Evolutionary conservation across 2,888 invertebrate genomes (phyloP), one percentile per base, ranked within the genome.

Genomic region (Dendrolimus pini): DNA sequence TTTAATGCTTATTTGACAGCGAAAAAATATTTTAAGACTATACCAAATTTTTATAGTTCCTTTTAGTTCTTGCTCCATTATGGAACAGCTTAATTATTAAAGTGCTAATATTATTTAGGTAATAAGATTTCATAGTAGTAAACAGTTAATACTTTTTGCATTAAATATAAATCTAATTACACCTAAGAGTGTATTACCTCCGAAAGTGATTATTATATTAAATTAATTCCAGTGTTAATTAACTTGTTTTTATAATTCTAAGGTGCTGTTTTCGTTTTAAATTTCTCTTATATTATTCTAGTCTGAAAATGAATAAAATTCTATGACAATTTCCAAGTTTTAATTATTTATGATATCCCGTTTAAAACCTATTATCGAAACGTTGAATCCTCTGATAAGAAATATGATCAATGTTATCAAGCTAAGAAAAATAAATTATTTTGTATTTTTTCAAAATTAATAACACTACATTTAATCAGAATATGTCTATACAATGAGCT

Each of bases 281-380:
- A 75, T 73, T 74, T 57, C 59, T 62, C 47, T 41, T 60, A 75
- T 82, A 84, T 74, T 86, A 83, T 84, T 89, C 88, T 88, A 89
- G 88, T 89, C 88, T 82, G 71, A 82, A 73, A 72, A 73, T 63
- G 73, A 85, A 78, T 80, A 85, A 85, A 85, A 69, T 74, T 78
- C 74, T 78, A 65, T 67, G 60, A 76, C 75, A 80, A 77, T 70
- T 57, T 13, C 56, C 6, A 30, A 30, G 3, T 30, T 30, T 30
- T 30, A 30, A 30, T 30, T 30, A 30, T 30, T 30, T 30, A 3
- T 30, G 30, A 30, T 3, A 30, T 30, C 6, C 3, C 30, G 6
- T 30, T 30, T 30, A 30, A 30, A 3, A 30, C 30, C 0, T 30
- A 30, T 30, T 30, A 30, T 30, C 30, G 30, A 30, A 30, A 18